Percentiles rank a stretch among this genome's conserved stretches.
Conservation (phyloP, 1,140 invertebrate genomes). For the Drosophila carrolli region DNA sequence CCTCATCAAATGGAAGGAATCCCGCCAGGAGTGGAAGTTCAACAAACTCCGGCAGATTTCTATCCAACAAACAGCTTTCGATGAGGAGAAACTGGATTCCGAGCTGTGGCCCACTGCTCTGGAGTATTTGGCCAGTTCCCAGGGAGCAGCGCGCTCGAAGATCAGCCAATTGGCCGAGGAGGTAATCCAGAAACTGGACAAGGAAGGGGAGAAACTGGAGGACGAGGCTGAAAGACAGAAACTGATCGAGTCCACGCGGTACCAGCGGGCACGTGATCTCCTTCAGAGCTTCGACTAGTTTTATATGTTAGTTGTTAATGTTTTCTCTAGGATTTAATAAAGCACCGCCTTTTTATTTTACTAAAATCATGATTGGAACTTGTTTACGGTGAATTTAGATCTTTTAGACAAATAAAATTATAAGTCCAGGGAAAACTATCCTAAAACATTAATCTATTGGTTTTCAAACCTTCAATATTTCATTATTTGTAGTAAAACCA, state of each 20-base stretch:
- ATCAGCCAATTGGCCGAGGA: constrained; percentile 88
- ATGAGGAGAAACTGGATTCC: constrained; percentile 86
- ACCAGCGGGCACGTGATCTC: constrained; percentile 86
- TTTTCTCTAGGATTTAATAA: constrained; percentile 34
- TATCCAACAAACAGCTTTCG: constrained; percentile 89
- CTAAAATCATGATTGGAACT: no score
- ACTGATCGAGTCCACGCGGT: constrained; percentile 83
- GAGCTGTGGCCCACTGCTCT: constrained; percentile 88
- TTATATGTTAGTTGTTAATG: constrained; percentile 43
- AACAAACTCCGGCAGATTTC: constrained; percentile 91
- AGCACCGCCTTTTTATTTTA: constrained; percentile 2
- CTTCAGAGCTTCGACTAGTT: constrained; percentile 84
- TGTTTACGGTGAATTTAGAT: no score
- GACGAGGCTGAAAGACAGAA: constrained; percentile 72
- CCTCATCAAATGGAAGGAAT: constrained; percentile 89
- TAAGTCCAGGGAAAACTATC: no score
- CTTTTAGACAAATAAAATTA: no score
- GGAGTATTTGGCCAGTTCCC: constrained; percentile 89
- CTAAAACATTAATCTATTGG: no score
- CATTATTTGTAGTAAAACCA: no score
- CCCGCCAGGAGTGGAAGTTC: constrained; percentile 90
- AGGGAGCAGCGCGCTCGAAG: constrained; percentile 88
- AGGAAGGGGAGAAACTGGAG: constrained; percentile 83
- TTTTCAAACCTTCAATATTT: no score
- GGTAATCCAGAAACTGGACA: constrained; percentile 88